Conservation (phyloP, 1,140 invertebrate genomes). For the Eupristina koningsbergeri region DNA sequence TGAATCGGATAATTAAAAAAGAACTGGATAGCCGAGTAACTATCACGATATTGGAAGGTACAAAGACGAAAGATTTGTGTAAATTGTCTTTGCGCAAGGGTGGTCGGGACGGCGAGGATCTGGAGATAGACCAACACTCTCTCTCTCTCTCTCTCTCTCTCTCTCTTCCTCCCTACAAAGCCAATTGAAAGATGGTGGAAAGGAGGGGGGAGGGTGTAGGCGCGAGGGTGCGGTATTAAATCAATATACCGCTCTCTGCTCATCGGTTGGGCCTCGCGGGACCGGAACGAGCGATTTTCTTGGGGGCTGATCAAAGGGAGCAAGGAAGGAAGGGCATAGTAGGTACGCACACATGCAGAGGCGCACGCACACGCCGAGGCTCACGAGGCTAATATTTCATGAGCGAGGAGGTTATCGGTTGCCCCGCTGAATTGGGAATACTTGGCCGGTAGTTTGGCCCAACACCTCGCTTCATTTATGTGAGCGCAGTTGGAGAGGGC, state of each 20-base stretch:
- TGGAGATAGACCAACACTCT: not conserved
- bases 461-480: slow-evolving; percentile 29
- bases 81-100: too few species aligned
- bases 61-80: too few species aligned
- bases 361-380: not conserved
- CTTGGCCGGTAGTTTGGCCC: slow-evolving; percentile 8
- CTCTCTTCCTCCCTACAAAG: too few species aligned
- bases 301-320: slow-evolving; percentile 62
- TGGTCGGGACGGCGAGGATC: too few species aligned
- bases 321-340: too few species aligned
- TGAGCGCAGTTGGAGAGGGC: not conserved
- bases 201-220: not conserved
- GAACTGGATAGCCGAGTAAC: not conserved
- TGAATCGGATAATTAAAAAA: too few species aligned
- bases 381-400: slow-evolving; percentile 62
- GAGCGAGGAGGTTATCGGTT: slow-evolving; percentile 42
- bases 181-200: too few species aligned
- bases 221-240: slow-evolving; percentile 54
- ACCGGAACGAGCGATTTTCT: slow-evolving; percentile 60
- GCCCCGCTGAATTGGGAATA: slow-evolving; percentile 11
- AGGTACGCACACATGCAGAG: not conserved
- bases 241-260: slow-evolving; percentile 53
- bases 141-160: too few species aligned
- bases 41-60: too few species aligned
- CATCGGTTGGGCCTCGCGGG: slow-evolving; percentile 57